phyloP scores from a whole-genome alignment of 2,888 invertebrate genomes.

The Lobophora halterata region DNA sequence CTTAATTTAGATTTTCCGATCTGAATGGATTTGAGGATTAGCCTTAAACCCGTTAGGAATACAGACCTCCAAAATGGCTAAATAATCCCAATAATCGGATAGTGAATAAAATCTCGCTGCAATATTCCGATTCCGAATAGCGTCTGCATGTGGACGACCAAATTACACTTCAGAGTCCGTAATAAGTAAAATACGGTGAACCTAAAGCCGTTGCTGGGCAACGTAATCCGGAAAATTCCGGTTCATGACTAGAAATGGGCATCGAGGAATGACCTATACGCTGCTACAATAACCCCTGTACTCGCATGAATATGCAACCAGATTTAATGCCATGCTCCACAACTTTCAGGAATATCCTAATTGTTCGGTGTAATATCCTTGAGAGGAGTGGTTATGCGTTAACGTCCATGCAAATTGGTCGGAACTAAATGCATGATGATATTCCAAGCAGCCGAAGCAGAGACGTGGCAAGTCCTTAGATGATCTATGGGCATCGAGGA shows the following conservation, averaged over 20 bases:
- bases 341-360: constrained; percentile 9
- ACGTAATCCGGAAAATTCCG: constrained; percentile 15
- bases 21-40: too few species aligned
- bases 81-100: constrained; percentile 8
- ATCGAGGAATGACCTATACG: constrained; percentile 9
- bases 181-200: constrained; percentile 11
- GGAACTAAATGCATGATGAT: constrained; percentile 1
- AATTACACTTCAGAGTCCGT: constrained; percentile 10
- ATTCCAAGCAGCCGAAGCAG: neutral
- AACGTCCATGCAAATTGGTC: neutral
- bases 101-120: constrained; percentile 12
- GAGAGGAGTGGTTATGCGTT: neutral
- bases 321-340: constrained; percentile 9
- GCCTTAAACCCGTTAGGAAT: too few species aligned
- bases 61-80: too few species aligned
- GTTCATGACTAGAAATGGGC: constrained; percentile 9
- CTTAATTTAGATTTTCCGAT: too few species aligned
- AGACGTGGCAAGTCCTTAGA: too few species aligned
- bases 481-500: too few species aligned
- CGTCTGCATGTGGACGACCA: constrained; percentile 14
- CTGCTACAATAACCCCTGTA: constrained; percentile 1
- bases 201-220: constrained; percentile 11
- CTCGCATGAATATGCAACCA: constrained; percentile 16
- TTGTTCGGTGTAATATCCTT: constrained; percentile 3
- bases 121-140: constrained; percentile 10